These are phyloP conservation scores for Mimumesa dahlbomi DNA, from an alignment of 2,888 invertebrate genomes.

Conservation along the genomic window DNA sequence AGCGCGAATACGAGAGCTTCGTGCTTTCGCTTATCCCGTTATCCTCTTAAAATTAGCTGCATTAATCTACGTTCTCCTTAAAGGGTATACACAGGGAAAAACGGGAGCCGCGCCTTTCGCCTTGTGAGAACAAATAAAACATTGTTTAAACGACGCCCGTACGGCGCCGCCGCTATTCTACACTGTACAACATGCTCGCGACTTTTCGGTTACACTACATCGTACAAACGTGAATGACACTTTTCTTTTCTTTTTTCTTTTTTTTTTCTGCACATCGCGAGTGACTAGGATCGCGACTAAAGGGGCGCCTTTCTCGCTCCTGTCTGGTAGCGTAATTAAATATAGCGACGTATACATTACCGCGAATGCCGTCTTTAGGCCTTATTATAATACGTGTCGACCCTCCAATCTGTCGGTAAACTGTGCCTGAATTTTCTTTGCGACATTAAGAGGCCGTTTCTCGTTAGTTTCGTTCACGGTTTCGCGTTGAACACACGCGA, in stretches of 20 bases:
- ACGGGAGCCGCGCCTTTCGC: conserved; percentile 29
- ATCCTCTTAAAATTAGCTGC: conserved; percentile 52
- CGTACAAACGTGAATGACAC: conserved; percentile 21
- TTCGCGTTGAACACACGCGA: too few species aligned
- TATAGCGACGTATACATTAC: too few species aligned
- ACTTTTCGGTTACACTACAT: conserved; percentile 2
- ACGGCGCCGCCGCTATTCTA: conserved; percentile 50
- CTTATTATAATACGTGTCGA: neutral
- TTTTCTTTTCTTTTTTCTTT: too few species aligned
- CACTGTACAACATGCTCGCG: conserved; percentile 58
- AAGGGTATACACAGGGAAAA: conserved; percentile 41
- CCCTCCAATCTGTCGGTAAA: neutral
- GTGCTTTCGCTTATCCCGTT: conserved; percentile 42
- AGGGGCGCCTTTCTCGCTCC: conserved; percentile 12
- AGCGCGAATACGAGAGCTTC: conserved; percentile 41
- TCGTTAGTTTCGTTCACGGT: too few species aligned
- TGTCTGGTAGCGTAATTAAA: neutral
- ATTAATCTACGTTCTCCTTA: conserved; percentile 41
- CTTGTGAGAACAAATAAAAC: conserved; percentile 34
- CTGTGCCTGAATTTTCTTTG: neutral
- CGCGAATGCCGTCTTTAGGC: neutral
- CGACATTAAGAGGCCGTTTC: too few species aligned
- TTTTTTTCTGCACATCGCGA: conserved; percentile 20
- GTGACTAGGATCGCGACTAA: conserved; percentile 31
- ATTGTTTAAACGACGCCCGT: conserved; percentile 21